phyloP scores from a whole-genome alignment of 2,113 vertebrate species.

The Apus apus region DNA sequence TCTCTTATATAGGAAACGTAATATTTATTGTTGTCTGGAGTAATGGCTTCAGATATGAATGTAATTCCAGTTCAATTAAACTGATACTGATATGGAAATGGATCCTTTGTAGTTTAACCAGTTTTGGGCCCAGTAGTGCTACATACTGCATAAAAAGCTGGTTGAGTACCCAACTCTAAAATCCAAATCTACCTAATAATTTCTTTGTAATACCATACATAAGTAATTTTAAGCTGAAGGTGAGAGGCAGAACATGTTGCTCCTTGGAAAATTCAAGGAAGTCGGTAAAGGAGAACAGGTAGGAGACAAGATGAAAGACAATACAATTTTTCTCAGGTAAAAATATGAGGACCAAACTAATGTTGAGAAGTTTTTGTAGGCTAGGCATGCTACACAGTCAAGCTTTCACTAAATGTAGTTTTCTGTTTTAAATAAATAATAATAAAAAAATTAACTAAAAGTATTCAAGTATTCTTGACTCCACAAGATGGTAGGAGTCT shows the following conservation, averaged over 20 bases:
- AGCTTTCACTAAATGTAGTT: neutral
- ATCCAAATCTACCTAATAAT: neutral
- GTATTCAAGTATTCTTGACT: neutral
- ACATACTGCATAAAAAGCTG: neutral
- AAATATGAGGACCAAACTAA: neutral
- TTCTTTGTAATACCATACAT: neutral
- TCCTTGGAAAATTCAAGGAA: neutral
- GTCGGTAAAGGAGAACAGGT: neutral
- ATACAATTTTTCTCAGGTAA: neutral
- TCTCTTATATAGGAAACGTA: neutral
- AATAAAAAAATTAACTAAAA: neutral
- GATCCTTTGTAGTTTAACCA: neutral
- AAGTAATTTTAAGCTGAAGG: neutral
- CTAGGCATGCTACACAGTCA: neutral
- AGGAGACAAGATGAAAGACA: neutral
- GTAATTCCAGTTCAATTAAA: slow-evolving; percentile 21
- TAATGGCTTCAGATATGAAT: neutral
- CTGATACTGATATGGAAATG: neutral
- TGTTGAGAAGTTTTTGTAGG: neutral
- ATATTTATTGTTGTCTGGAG: neutral
- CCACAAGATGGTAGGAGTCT: neutral
- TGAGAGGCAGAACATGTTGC: neutral
- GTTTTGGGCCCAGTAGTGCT: neutral
- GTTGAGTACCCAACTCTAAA: neutral
- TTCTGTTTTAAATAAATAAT: neutral